phyloP scores from a whole-genome alignment of 1,140 invertebrate species.

The Drosophila serrata region DNA sequence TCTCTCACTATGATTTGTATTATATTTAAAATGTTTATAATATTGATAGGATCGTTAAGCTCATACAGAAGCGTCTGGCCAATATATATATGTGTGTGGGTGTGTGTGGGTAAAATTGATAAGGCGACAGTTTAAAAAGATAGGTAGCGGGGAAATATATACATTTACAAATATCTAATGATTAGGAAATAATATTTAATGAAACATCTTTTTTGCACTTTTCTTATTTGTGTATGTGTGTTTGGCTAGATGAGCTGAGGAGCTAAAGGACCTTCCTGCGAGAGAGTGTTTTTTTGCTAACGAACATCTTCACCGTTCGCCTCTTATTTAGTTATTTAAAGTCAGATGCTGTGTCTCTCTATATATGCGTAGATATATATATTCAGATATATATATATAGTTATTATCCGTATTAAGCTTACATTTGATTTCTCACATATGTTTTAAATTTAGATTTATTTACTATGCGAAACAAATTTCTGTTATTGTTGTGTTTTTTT shows the following conservation, averaged over 20 bases:
- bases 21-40: conserved; percentile 39
- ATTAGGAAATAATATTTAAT: conserved; percentile 66
- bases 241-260: conserved; percentile 55
- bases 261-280: conserved; percentile 47
- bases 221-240: conserved; percentile 30
- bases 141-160: conserved; percentile 63
- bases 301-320: conserved; percentile 44
- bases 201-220: conserved; percentile 68
- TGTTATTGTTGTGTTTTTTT: conserved; percentile 46
- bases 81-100: conserved; percentile 31
- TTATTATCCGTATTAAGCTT: conserved; percentile 79
- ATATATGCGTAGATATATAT: conserved; percentile 48
- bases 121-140: conserved; percentile 73
- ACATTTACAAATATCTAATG: conserved; percentile 76
- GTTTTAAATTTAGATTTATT: conserved; percentile 73
- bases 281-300: conserved; percentile 65
- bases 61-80: conserved; percentile 49
- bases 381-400: conserved; percentile 48
- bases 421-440: conserved; percentile 81
- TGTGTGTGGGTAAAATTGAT: conserved; percentile 47
- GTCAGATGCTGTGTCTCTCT: conserved; percentile 52
- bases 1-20: conserved; percentile 20
- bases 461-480: conserved; percentile 79
- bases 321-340: conserved; percentile 41
- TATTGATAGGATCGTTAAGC: conserved; percentile 59